Conservation (phyloP, 1,140 invertebrate genomes). For the Schmidtea mediterranea region DNA sequence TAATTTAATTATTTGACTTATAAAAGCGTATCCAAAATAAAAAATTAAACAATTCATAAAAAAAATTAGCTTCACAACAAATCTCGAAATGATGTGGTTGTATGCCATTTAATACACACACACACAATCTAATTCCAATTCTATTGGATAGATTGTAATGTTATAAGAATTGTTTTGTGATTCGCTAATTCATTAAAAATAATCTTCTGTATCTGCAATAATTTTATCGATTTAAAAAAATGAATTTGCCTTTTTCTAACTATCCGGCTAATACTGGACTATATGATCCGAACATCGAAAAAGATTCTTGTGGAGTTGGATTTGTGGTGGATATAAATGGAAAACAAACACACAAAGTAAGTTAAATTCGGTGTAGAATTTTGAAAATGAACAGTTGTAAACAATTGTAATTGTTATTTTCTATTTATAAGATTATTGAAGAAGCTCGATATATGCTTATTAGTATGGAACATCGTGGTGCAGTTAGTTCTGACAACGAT, state of each 20-base stretch:
- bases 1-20: no score
- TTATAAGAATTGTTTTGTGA: no score
- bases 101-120: no score
- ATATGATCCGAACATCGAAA: conserved; percentile 70
- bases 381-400: not conserved
- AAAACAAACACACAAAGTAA: conserved; percentile 59
- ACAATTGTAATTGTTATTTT: not conserved
- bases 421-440: conserved; percentile 47
- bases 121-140: no score
- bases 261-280: conserved; percentile 43
- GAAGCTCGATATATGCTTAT: conserved; percentile 71
- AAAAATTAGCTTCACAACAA: no score
- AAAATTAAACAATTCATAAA: no score
- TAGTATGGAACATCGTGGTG: conserved; percentile 92
- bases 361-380: conserved; percentile 7
- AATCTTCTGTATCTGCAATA: not conserved
- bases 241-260: conserved; percentile 9
- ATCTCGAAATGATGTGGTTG: no score
- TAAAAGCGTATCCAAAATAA: no score
- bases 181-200: not conserved
- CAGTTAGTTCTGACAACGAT: conserved; percentile 89
- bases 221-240: not conserved
- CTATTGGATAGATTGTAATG: no score
- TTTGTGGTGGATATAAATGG: conserved; percentile 95
- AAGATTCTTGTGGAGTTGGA: conserved; percentile 86